phyloP scores from a whole-genome alignment of 2,113 vertebrate genomes.

The Grammomys dolichurus region DNA sequence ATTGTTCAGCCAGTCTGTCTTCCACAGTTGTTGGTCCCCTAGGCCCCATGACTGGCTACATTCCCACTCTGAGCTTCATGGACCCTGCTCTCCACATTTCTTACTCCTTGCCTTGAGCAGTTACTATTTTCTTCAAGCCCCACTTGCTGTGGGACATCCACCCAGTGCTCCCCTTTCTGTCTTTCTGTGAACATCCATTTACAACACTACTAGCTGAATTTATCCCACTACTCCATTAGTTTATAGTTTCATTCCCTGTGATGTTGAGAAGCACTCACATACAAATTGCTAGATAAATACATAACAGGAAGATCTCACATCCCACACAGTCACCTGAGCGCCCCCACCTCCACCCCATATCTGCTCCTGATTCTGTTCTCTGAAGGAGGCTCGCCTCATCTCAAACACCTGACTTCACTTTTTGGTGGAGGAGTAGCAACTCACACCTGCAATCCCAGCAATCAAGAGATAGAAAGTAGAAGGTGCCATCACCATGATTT shows the following conservation, averaged over 20 bases:
- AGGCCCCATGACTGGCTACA: not conserved
- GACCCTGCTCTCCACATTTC: not conserved
- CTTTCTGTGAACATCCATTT: not conserved
- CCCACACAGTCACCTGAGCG: not conserved
- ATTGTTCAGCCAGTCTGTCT: not conserved
- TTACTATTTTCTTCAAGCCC: not conserved
- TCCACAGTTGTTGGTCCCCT: not conserved
- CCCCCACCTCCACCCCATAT: no score
- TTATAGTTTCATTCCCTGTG: constrained; percentile 29
- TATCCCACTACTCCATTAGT: not conserved
- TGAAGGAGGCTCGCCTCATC: not conserved
- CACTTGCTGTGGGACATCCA: not conserved
- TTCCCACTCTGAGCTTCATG: not conserved
- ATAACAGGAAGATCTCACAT: not conserved
- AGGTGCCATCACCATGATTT: not conserved
- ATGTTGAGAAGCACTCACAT: not conserved
- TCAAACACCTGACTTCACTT: not conserved
- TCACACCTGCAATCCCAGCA: not conserved
- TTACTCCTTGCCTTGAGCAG: not conserved
- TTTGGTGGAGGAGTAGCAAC: not conserved
- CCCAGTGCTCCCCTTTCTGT: not conserved
- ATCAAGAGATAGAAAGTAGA: not conserved
- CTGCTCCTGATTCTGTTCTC: not conserved
- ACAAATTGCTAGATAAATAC: not conserved
- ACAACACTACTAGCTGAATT: not conserved